Conservation (phyloP, 1,140 invertebrate species). For the Phocides pigmalion region DNA sequence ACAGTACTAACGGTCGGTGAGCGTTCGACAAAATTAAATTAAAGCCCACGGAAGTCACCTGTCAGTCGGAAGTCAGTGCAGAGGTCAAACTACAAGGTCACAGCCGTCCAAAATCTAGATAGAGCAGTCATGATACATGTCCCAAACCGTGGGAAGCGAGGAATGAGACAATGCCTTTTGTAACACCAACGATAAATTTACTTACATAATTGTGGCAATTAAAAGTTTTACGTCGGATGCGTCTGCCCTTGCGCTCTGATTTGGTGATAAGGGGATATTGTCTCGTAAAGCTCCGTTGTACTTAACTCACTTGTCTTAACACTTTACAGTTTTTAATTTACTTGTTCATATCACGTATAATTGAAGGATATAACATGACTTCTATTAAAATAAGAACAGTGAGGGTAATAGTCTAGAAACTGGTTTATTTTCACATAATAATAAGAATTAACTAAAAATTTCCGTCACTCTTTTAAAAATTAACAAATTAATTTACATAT, state of each 20-base stretch:
- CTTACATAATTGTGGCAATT: conserved; percentile 40
- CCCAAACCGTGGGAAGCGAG: conserved; percentile 26
- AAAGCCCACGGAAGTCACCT: conserved; percentile 24
- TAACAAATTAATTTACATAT: too few relatives aligned
- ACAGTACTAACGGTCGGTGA: background rate
- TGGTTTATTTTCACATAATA: too few relatives aligned
- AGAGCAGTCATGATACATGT: conserved; percentile 23
- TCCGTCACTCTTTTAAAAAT: too few relatives aligned
- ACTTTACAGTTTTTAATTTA: too few relatives aligned
- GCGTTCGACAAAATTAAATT: background rate
- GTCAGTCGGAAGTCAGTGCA: conserved; percentile 30
- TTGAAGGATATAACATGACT: too few relatives aligned
- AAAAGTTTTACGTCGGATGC: conserved; percentile 40
- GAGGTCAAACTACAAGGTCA: conserved; percentile 30
- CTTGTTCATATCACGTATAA: background rate
- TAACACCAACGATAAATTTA: conserved; percentile 38
- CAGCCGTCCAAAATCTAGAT: conserved; percentile 29
- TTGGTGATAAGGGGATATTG: conserved; percentile 16
- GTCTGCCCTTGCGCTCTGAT: conserved; percentile 21
- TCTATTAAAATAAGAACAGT: too few relatives aligned
- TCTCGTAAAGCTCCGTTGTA: background rate
- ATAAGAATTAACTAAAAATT: too few relatives aligned
- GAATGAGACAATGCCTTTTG: conserved; percentile 35
- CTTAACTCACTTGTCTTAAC: background rate
- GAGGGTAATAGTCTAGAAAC: too few relatives aligned